phyloP scores from a whole-genome alignment of 2,797 vertebrate species.

The Enteromius treurensis region DNA sequence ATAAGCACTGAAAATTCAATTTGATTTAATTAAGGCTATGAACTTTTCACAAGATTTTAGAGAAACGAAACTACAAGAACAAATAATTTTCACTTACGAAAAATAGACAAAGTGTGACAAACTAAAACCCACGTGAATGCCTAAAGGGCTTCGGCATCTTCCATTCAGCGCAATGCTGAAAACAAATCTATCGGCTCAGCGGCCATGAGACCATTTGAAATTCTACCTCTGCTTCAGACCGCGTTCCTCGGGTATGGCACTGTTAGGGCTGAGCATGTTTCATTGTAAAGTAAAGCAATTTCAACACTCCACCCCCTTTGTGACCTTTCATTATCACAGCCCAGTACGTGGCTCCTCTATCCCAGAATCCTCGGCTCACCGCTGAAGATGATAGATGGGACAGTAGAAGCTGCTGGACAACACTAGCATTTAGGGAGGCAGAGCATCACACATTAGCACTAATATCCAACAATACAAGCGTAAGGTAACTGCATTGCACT shows the following conservation, averaged over 20 bases:
- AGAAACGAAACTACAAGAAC: constrained; percentile 29
- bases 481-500: constrained; percentile 63
- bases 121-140: constrained; percentile 32
- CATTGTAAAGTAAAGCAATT: constrained; percentile 77
- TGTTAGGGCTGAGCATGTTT: constrained; percentile 62
- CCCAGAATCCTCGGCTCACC: constrained; percentile 67
- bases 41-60: constrained; percentile 27
- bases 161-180: constrained; percentile 41
- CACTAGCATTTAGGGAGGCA: constrained; percentile 72
- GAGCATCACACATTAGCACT: constrained; percentile 61
- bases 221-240: constrained; percentile 42
- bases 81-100: constrained; percentile 31
- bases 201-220: constrained; percentile 48
- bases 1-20: background rate
- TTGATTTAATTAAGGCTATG: constrained; percentile 33
- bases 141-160: constrained; percentile 43
- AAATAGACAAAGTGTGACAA: constrained; percentile 35
- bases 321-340: constrained; percentile 80
- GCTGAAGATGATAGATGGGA: constrained; percentile 79
- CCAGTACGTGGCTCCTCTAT: constrained; percentile 71
- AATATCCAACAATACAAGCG: constrained; percentile 61
- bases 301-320: constrained; percentile 68
- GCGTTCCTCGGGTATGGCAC: constrained; percentile 52
- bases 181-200: constrained; percentile 46
- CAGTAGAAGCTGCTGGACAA: constrained; percentile 71